Evolutionary conservation across 2,888 invertebrate species (phyloP).

Genomic region (Ceriagrion tenellum): DNA sequence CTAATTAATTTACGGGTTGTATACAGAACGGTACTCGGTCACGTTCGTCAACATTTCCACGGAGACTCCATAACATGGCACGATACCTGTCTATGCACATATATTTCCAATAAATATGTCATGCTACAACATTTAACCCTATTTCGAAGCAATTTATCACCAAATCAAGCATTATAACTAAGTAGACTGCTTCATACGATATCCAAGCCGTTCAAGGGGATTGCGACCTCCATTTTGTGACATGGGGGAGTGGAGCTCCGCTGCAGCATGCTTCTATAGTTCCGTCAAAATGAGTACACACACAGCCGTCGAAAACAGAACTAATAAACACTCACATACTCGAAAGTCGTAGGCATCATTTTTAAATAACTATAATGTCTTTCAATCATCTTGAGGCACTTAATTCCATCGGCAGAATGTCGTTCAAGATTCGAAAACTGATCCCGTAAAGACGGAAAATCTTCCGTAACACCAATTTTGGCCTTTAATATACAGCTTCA

Average conservation of each 20-base stretch:
- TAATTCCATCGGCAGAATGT: constrained; percentile 70
- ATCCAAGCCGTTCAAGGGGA: constrained; percentile 72
- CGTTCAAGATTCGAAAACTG: constrained; percentile 72
- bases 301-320: constrained; percentile 56
- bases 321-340: constrained; percentile 67
- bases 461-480: constrained; percentile 72
- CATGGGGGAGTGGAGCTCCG: constrained; percentile 73
- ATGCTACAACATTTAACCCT: constrained; percentile 50
- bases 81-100: background rate
- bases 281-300: constrained; percentile 68
- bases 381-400: constrained; percentile 67
- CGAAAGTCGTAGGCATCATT: constrained; percentile 68
- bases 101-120: constrained; percentile 17
- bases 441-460: constrained; percentile 72
- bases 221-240: constrained; percentile 73
- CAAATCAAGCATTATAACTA: constrained; percentile 42
- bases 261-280: constrained; percentile 72
- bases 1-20: constrained; percentile 55
- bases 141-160: constrained; percentile 41
- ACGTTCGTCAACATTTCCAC: constrained; percentile 64
- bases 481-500: constrained; percentile 72
- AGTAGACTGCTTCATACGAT: constrained; percentile 68
- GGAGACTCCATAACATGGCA: constrained; percentile 54
- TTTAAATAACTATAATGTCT: constrained; percentile 43
- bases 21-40: constrained; percentile 64